Evolutionary conservation across 2,888 invertebrate species (phyloP), one percentile per base, ranked within the genome.

Genomic region (Perizoma flavofasciatum): DNA sequence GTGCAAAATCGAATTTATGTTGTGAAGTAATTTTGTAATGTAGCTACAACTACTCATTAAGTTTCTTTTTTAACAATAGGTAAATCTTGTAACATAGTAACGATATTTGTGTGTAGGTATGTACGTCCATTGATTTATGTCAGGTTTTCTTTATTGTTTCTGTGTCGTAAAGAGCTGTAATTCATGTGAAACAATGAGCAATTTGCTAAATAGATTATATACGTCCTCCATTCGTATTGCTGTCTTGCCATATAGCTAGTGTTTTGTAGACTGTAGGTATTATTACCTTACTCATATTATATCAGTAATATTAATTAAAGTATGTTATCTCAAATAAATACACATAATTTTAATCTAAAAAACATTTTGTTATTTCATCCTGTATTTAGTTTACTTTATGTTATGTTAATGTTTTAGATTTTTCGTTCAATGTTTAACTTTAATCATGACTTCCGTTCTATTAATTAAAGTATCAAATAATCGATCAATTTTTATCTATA

Each of bases 221-320:
- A 87, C 86, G 88, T 88, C 88, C 88, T 89, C 88, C 90, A 89
- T 88, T 84, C 79, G 81, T 88, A 86, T 84, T 86, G 87, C 86
- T 88, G 89, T 91, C 91, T 92, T 92, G 92, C 92, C 92, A 92
- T 90, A 88, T 81, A 82, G 79, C 85, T 89, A 89, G 89, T 85
- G 78, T 87, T 85, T 83, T 79, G 81, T 88, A 88, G 86, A 78
- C 78, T 82, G 75, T 83, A 85, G 82, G 83, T 87, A 85, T 82
- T 77, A 69, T 70, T 76, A 83, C 85, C 86, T 82, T 73, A 73
- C 71, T 68, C 65, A 63, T 66, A 62, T 68, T 68, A 71, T 72
- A 71, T 71, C 72, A 74, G 61, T 73, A 75, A 73, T 67, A 67
- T 71, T 74, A 72, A 69, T 68, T 71, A 68, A 66, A 11, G 9